phyloP scores from a whole-genome alignment of 2,797 vertebrate species.

The Percopsis omiscomaycus region DNA sequence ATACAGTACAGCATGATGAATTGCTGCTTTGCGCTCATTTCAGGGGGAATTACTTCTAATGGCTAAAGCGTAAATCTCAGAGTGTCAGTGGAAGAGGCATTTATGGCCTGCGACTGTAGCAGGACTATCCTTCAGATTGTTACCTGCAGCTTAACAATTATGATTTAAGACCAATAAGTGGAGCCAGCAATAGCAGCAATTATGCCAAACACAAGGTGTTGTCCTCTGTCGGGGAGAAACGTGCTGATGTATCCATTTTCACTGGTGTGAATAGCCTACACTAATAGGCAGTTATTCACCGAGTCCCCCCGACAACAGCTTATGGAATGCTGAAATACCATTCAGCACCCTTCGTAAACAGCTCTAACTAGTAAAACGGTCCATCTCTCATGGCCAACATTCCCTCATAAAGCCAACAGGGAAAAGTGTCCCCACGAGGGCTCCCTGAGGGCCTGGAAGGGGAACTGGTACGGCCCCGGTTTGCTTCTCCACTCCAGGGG shows the following conservation, averaged over 20 bases:
- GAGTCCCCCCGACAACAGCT: slow-evolving; percentile 62
- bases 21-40: slow-evolving; percentile 23
- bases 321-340: slow-evolving; percentile 70
- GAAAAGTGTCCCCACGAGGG: slow-evolving; percentile 44
- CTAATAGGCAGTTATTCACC: slow-evolving; percentile 49
- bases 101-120: slow-evolving; percentile 27
- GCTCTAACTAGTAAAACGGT: slow-evolving; percentile 55
- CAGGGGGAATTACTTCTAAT: slow-evolving; percentile 28
- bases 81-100: slow-evolving; percentile 23
- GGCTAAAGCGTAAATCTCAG: slow-evolving; percentile 45
- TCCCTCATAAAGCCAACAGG: slow-evolving; percentile 56
- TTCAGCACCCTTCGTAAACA: slow-evolving; percentile 64
- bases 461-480: slow-evolving; percentile 61
- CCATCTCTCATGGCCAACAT: slow-evolving; percentile 56
- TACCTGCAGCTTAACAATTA: slow-evolving; percentile 40
- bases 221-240: slow-evolving; percentile 42
- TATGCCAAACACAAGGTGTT: slow-evolving; percentile 28
- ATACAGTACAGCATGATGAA: slow-evolving; percentile 17
- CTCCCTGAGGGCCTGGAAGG: slow-evolving; percentile 39
- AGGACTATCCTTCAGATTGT: slow-evolving; percentile 35
- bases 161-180: slow-evolving; percentile 51
- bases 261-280: slow-evolving; percentile 44
- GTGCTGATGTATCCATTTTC: slow-evolving; percentile 52
- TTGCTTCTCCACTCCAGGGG: slow-evolving; percentile 68
- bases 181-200: slow-evolving; percentile 33